Conservation (phyloP, 2,797 vertebrate genomes). For the Myripristis jacobus region DNA sequence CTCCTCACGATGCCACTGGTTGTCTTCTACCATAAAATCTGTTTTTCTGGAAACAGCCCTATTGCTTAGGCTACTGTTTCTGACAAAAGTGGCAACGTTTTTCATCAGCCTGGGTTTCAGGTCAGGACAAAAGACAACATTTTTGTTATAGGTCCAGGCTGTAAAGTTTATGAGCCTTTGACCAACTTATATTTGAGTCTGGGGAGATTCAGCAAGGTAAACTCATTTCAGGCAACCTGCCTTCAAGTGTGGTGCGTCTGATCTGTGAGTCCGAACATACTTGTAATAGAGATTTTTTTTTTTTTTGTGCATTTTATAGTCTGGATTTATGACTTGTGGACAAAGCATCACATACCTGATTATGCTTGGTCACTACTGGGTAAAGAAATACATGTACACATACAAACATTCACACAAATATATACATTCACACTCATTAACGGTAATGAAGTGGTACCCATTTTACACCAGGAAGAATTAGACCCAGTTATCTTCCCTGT, state of each 20-base stretch:
- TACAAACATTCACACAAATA: neutral
- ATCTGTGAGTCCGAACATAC: neutral
- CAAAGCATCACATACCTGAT: constrained; percentile 28
- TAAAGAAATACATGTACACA: constrained; percentile 14
- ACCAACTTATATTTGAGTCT: constrained; percentile 5
- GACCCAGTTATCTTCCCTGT: constrained; percentile 16
- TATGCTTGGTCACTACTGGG: neutral
- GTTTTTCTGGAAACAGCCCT: neutral
- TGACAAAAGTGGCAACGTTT: too few relatives aligned
- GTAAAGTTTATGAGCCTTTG: constrained; percentile 31
- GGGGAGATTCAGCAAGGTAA: neutral
- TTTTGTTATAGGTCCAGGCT: neutral
- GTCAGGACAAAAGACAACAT: too few relatives aligned
- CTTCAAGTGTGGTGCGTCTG: neutral
- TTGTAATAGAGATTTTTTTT: neutral
- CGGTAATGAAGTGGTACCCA: constrained; percentile 41
- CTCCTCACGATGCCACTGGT: neutral
- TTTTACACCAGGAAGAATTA: constrained; percentile 36
- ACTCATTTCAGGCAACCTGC: constrained; percentile 21
- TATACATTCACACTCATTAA: constrained; percentile 31
- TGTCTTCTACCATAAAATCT: neutral
- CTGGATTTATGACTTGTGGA: constrained; percentile 47
- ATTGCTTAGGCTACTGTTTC: neutral
- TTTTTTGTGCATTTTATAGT: constrained; percentile 11
- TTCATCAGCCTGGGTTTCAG: too few relatives aligned